Evolutionary conservation across 1,140 invertebrate species (phyloP), one percentile per base, ranked within the genome.

Genomic region (Archivesica marissinica): DNA sequence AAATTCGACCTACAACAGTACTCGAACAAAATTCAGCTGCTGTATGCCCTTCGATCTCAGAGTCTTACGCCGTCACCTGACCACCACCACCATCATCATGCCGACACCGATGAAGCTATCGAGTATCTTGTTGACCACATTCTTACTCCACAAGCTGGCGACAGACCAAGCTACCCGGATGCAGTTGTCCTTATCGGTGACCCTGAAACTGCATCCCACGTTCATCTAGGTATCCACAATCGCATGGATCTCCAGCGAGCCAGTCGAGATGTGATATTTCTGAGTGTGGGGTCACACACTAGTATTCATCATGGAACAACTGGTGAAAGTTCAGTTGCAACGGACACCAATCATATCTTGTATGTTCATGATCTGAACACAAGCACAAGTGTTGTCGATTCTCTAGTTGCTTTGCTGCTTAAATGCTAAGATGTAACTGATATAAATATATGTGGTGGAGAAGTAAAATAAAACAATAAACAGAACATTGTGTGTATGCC

Each of bases 151-250:
- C 35, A 28, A 15, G 33, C 35, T 50, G 77, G 77, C 23, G 77
- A 79, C 28, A n/a, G 77, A 9, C 6, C 39, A 0, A 11, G 30
- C 11, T 66, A 47, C 39, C 56, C 56, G 4, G 59, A 79, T 39
- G 44, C 59, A 33, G 61, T 79, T 30, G 77, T 79, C 0, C n/a
- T 79, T 25, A 68, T 79, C 7, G 68, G 35, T 4, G 77, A 79
- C 38, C 4, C 38, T 25, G 38, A 3, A n/a, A 33, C 38, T 9
- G 38, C 59, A 23, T 61, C 50, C 23, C n/a, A 0, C 20, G 25
- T 64, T 47, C 39, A 47, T 50, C 41, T 79, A 20, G n/a, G 30
- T 9, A 2, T 50, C 38, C 15, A 9, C 28, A 44, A 79, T 25
- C 59, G 38, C 30, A 23, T 7, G 3, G 2, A 35, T n/a, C 44